A percentile compares a stretch with the other conserved stretches of the same genome.
These are phyloP conservation scores for Tyrannus savana DNA, from an alignment of 2,113 vertebrate genomes.

Conservation along the genomic window DNA sequence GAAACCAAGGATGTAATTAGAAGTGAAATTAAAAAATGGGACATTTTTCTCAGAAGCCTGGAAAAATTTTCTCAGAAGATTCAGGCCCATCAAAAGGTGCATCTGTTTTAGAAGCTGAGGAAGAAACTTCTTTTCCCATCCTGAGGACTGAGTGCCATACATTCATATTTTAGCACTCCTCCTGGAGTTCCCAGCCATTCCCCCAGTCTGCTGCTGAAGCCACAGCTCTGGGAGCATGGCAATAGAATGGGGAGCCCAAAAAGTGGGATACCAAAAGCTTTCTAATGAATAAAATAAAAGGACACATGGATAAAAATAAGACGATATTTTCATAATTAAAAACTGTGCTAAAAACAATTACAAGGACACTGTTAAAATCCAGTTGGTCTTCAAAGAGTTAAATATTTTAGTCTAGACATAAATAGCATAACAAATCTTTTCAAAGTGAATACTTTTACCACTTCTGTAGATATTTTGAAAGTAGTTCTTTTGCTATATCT, in stretches of 20 bases:
- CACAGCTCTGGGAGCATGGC: neutral
- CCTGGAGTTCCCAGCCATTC: fast-evolving
- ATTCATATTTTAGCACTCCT: neutral
- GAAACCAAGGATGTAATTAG: neutral
- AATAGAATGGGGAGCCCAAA: neutral
- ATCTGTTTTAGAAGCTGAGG: neutral
- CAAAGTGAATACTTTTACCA: neutral
- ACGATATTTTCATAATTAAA: neutral
- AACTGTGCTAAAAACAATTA: neutral
- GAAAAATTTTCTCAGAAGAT: neutral
- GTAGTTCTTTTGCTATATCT: neutral
- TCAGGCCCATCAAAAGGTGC: neutral
- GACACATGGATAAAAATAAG: neutral
- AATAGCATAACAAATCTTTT: neutral
- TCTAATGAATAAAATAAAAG: neutral
- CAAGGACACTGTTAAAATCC: neutral
- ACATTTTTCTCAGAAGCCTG: neutral
- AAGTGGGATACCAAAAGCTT: neutral
- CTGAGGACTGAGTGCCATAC: fast-evolving
- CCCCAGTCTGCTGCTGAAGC: neutral
- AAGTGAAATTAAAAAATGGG: neutral
- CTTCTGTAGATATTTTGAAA: neutral
- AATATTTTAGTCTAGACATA: neutral
- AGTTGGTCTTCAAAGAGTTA: neutral
- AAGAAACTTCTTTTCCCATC: neutral